phyloP scores from a whole-genome alignment of 2,888 invertebrate genomes.

The Eurois occulta region DNA sequence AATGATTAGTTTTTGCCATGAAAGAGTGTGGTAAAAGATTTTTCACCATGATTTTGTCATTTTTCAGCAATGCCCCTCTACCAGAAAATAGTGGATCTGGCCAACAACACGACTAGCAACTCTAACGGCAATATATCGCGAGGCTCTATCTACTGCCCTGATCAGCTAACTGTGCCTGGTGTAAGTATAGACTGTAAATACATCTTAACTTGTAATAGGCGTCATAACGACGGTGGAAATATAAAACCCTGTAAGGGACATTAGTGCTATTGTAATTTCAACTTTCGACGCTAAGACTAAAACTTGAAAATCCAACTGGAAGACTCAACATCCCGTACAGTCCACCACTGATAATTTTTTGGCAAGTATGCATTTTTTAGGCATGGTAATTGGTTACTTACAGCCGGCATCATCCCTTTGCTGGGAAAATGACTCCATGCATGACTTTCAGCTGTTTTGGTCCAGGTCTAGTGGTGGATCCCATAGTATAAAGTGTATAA shows the following conservation, averaged over 20 bases:
- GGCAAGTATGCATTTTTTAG: not conserved
- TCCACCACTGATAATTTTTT: no score
- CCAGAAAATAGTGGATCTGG: constrained; percentile 95
- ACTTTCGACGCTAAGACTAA: no score
- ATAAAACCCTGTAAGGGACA: no score
- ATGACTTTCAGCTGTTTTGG: not conserved
- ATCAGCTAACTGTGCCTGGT: constrained; percentile 83
- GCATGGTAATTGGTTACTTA: not conserved
- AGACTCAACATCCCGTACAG: no score
- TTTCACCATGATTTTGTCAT: constrained; percentile 24
- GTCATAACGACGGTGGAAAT: no score
- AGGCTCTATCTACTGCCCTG: constrained; percentile 86
- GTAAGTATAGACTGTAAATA: constrained; percentile 73
- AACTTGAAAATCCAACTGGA: no score
- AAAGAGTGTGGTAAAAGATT: not conserved
- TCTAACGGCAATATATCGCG: constrained; percentile 79
- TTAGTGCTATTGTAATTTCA: no score
- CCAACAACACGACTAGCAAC: constrained; percentile 87
- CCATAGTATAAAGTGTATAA: not conserved
- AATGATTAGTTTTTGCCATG: not conserved
- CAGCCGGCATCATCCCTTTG: not conserved
- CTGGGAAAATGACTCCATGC: not conserved
- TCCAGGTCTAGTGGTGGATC: not conserved
- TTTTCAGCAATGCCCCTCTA: constrained; percentile 93
- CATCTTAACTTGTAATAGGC: not conserved